A percentile compares a stretch with the other conserved stretches of the same genome.
These are phyloP conservation scores for Pyrocephalus nanus DNA, from an alignment of 2,797 vertebrate genomes.

Conservation along the genomic window DNA sequence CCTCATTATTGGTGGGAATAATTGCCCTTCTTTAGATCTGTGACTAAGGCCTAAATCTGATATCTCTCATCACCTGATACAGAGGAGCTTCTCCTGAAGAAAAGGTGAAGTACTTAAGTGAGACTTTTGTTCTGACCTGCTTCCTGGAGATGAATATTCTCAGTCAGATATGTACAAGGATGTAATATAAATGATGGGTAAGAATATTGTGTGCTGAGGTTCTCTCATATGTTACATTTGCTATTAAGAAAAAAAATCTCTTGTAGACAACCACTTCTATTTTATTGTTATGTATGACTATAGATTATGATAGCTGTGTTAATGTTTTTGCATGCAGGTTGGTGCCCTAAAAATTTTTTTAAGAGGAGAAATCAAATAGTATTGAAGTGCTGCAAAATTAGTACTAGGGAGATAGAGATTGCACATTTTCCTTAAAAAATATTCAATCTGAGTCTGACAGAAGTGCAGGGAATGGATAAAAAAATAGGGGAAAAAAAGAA, in stretches of 20 bases:
- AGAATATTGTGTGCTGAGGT: neutral
- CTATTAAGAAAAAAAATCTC: neutral
- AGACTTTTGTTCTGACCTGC: neutral
- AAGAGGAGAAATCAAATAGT: neutral
- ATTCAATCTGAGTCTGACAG: neutral
- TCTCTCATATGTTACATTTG: neutral
- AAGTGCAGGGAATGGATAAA: neutral
- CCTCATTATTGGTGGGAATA: neutral
- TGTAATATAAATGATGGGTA: neutral
- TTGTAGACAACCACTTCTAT: neutral
- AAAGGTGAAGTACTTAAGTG: neutral
- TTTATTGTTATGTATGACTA: neutral
- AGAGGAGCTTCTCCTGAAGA: neutral
- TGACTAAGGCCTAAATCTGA: neutral
- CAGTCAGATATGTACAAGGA: neutral
- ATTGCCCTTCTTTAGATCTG: neutral
- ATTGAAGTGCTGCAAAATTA: neutral
- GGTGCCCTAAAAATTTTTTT: neutral
- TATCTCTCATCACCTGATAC: neutral
- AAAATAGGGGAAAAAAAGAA: neutral
- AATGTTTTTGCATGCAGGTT: neutral
- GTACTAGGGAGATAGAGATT: neutral
- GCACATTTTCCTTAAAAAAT: neutral
- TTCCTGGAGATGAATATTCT: neutral
- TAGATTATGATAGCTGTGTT: neutral